Base-by-base conservation (phyloP, 2,113 vertebrate species). In the Pelecanoides urinatrix region DNA sequence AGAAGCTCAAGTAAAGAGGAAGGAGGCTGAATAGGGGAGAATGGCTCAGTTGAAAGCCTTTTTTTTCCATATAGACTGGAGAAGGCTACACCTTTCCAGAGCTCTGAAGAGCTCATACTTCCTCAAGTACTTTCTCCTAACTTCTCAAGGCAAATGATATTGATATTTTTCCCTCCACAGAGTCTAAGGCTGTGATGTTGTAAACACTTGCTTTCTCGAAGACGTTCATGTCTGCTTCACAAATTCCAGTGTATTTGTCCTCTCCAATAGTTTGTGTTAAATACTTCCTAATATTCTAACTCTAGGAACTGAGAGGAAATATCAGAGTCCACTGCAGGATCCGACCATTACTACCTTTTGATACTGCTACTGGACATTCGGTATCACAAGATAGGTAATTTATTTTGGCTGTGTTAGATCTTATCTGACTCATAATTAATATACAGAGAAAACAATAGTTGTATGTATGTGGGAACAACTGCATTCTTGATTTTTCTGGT, bases 281-380 rank as follows among this genome's bases (percentile, higher is more conserved):
- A 72, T 62, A 16, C 36, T 11, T 49, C 13, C 89, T 76, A 73
- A 59, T 85, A 68, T 93, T 96, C 32, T 93, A 68, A 86, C 29
- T 30, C 7, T 77, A 98, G 98, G 98, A 97, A 61, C 82, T 98
- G 86, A 97, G 79, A 71, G 97, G 97, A 66, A 97, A 94, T 63
- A 96, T 98, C 86, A 65, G 97, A 73, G 97, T 98, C 6, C 97
- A 97, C 93, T 98, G 98, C 53, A 95, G 94, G 26, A 95, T 98
- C 50, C 94, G 95, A 13, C 98, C 98, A 5, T 25, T 86, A 10
- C 47, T 98, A n/a, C 94, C 96, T 49, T 94, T 94, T 34, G 97
- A 97, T 70, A 10, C 22, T 23, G 75, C 76, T 71, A 20, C 50
- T 44, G 84, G 45, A 7, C 55, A 70, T 38, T 44, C 16, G 0